Base-by-base conservation (phyloP, 1,140 invertebrate species). In the Proctacanthus coquilletti region DNA sequence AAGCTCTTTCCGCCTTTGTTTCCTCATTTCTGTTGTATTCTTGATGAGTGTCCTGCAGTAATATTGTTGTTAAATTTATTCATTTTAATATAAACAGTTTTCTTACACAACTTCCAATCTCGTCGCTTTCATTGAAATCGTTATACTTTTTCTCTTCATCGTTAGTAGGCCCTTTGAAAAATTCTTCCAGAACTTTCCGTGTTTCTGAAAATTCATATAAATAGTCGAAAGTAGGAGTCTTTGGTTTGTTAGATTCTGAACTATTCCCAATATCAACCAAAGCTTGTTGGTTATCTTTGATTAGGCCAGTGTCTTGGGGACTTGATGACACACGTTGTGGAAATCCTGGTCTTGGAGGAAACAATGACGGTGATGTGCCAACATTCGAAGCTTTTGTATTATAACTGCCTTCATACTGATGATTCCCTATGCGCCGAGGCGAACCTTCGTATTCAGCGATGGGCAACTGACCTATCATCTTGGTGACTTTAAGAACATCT, bases 151-250 rank as follows among this genome's bases (percentile, higher is more conserved):
- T 74, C 41, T 71, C 71, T 49, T 74, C 71, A 18, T 68, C 65
- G 18, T 66, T 62, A 42, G 71, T 63, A 3, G 77, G 77, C 51
- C 78, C 78, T 58, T 84, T 83, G 62, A 88, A 91, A 63, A 91
- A 89, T 64, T 91, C 85, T 54, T 89, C 84, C 11, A 91, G 63
- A 20, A 89, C 85, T 67, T 88, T 88, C 34, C 84, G 66, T 10
- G 85, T 91, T 60, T 91, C 84, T 1, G 84, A 88, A 61, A 88
- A 88, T 55, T 88, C 84, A 58, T 88, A 89, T 23, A 87, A 60
- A 62, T 86, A 87, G 64, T 87, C 80, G 55, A 84, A 85, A 3
- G 80, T 75, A 15, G 68, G 60, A 9, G 69, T 66, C 25, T 62
- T 63, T 10, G 62, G 53, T 33, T 65, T 60, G 4, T 62, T 61